Conservation (phyloP, 2,888 invertebrate species). For the Odontomyia ornata region DNA sequence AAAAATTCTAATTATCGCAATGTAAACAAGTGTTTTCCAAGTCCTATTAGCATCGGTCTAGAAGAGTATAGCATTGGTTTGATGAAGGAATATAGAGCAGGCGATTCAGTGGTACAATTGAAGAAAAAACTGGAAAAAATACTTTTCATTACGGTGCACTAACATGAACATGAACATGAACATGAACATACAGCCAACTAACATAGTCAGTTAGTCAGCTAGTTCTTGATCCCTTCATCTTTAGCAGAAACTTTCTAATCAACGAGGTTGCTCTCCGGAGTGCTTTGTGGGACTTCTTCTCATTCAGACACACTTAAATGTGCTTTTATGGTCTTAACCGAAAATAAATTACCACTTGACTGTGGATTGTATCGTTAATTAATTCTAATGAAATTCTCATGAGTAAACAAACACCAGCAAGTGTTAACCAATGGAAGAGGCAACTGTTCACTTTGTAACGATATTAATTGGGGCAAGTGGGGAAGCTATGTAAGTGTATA, state of each 20-base stretch:
- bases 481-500: no score
- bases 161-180: background rate
- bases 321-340: background rate
- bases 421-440: no score
- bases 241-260: background rate
- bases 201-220: background rate
- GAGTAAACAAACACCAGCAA: background rate
- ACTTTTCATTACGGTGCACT: background rate
- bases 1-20: background rate
- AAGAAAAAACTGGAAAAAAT: background rate
- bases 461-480: no score
- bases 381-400: slow-evolving; percentile 21
- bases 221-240: background rate
- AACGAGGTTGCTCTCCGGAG: background rate
- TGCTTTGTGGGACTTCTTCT: background rate
- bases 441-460: no score
- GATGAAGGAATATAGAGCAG: no score
- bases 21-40: background rate
- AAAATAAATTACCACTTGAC: background rate
- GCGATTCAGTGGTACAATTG: no score
- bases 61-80: no score
- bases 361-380: background rate
- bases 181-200: background rate
- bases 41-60: no score
- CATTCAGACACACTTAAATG: background rate